Percentiles rank a stretch among this genome's conserved stretches.
phyloP scores from a whole-genome alignment of 2,888 invertebrate species.

The Eupithecia centaureata region DNA sequence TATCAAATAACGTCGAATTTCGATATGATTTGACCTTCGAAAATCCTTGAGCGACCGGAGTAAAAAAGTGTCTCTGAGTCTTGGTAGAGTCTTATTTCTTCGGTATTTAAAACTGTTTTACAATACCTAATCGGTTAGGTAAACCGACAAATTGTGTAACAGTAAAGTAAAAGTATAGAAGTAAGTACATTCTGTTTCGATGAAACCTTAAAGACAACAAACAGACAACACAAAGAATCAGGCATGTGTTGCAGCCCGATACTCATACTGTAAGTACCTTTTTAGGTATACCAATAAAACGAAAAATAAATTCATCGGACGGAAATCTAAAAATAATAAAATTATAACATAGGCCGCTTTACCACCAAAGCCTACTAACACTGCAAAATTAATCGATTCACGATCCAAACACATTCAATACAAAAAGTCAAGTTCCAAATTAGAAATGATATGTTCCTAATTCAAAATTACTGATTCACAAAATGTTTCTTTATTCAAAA shows the following conservation, averaged over 20 bases:
- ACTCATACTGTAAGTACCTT: background rate
- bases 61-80: background rate
- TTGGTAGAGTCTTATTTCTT: background rate
- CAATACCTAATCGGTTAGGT: background rate
- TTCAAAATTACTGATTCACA: conserved; percentile 53
- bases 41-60: background rate
- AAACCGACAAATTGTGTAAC: too few species aligned
- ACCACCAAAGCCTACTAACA: background rate
- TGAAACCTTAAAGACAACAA: background rate
- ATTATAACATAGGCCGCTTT: background rate
- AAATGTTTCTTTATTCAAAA: conserved; percentile 60
- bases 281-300: background rate
- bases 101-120: background rate
- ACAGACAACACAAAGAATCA: background rate
- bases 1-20: background rate
- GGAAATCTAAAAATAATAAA: background rate
- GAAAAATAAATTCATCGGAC: background rate
- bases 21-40: background rate
- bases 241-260: background rate
- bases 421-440: conserved; percentile 46
- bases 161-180: background rate
- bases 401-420: conserved; percentile 46
- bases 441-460: conserved; percentile 66
- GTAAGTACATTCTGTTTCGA: background rate
- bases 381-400: conserved; percentile 41